These are phyloP conservation scores for Drosophila murphyi DNA, from an alignment of 1,140 invertebrate genomes.

Conservation along the genomic window DNA sequence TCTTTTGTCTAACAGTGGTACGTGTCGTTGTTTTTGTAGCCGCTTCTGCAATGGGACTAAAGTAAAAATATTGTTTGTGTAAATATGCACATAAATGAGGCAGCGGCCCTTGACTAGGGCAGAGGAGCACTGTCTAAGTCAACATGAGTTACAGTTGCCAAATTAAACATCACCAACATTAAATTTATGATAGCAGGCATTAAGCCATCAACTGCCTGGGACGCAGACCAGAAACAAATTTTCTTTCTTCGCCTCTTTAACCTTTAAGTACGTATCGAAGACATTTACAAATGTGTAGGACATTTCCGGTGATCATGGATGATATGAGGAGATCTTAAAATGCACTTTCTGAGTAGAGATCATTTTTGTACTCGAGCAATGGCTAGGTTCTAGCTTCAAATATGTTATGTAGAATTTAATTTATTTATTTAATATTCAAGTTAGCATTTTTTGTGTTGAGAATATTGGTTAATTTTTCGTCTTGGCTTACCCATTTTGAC, in stretches of 20 bases:
- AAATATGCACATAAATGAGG: slow-evolving; percentile 59
- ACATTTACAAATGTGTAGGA: not conserved
- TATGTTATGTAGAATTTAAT: too few relatives aligned
- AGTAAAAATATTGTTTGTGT: slow-evolving; percentile 57
- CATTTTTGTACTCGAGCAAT: too few relatives aligned
- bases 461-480: too few relatives aligned
- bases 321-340: too few relatives aligned
- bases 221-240: slow-evolving; percentile 53
- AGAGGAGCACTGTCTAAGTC: slow-evolving; percentile 44
- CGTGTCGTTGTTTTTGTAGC: slow-evolving; percentile 51
- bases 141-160: slow-evolving; percentile 81
- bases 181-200: slow-evolving; percentile 80
- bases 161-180: slow-evolving; percentile 79
- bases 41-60: slow-evolving; percentile 20
- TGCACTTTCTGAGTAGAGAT: too few relatives aligned
- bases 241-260: slow-evolving; percentile 18
- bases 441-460: too few relatives aligned
- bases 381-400: too few relatives aligned
- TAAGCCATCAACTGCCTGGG: slow-evolving; percentile 49
- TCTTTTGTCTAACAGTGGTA: slow-evolving; percentile 71
- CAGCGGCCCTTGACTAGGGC: slow-evolving; percentile 22
- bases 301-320: not conserved
- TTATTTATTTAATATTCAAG: too few relatives aligned
- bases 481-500: not conserved
- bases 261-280: not conserved